A percentile compares a stretch with the other conserved stretches of the same genome.
Evolutionary conservation across 2,888 invertebrate species (phyloP).

Genomic region (Leucophora obtusa): DNA sequence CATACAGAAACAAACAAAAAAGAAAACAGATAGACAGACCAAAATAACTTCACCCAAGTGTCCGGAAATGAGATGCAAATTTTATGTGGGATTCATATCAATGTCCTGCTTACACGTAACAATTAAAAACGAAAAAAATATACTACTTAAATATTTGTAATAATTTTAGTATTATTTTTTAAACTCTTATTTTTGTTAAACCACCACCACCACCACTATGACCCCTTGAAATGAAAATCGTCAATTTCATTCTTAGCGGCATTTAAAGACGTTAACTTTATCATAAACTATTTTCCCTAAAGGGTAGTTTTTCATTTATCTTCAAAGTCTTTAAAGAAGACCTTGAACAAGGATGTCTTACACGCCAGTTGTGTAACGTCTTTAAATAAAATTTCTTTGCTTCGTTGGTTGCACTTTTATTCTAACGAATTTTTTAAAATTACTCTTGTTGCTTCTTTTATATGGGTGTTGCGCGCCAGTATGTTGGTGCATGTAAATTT

Average conservation of each 20-base stretch:
- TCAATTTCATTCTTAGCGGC: constrained; percentile 1
- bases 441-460: constrained; percentile 11
- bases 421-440: constrained; percentile 35
- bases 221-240: not conserved
- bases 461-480: not conserved
- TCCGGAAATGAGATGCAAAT: constrained; percentile 79
- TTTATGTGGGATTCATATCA: constrained; percentile 78
- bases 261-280: constrained; percentile 16
- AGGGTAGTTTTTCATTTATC: constrained; percentile 35
- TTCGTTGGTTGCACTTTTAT: constrained; percentile 48
- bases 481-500: constrained; percentile 37
- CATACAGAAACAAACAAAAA: not conserved
- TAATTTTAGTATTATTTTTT: constrained; percentile 7
- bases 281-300: not conserved
- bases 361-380: constrained; percentile 26
- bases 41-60: constrained; percentile 70
- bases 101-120: constrained; percentile 70
- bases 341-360: constrained; percentile 25
- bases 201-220: constrained; percentile 33
- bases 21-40: not conserved
- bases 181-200: not conserved
- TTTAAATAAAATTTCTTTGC: constrained; percentile 49
- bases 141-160: not conserved
- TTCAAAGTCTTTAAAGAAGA: constrained; percentile 26
- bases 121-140: constrained; percentile 35